Percentiles rank a stretch among this genome's conserved stretches.
These are phyloP conservation scores for Rallus crepitans DNA, from an alignment of 2,797 vertebrate species.

Conservation along the genomic window DNA sequence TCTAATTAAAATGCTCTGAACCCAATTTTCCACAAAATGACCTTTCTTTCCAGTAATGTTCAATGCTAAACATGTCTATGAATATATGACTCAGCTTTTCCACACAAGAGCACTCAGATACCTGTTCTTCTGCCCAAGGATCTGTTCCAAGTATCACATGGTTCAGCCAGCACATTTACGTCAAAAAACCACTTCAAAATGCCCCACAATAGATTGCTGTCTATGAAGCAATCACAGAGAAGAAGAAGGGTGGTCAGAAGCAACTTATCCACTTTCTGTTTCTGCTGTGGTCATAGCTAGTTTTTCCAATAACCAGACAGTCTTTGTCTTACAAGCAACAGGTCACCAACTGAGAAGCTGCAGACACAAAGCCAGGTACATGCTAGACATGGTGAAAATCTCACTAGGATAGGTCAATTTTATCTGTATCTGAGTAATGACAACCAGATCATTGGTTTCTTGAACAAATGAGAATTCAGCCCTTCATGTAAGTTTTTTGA, in stretches of 20 bases:
- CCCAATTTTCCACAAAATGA: conserved; percentile 1
- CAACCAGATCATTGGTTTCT: not conserved
- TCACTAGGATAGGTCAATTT: not conserved
- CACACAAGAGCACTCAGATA: not conserved
- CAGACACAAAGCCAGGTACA: not conserved
- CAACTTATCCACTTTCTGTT: not conserved
- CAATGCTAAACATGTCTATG: not conserved
- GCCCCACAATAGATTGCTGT: not conserved
- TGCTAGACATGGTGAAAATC: not conserved
- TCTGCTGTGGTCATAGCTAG: not conserved
- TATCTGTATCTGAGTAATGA: not conserved
- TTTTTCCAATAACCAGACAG: not conserved
- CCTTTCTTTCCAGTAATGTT: not conserved
- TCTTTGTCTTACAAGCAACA: not conserved
- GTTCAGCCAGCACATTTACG: not conserved
- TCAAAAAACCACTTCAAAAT: not conserved
- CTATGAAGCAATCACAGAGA: not conserved
- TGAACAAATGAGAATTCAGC: not conserved
- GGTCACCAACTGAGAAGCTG: not conserved
- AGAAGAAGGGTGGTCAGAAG: not conserved
- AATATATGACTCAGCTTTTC: not conserved
- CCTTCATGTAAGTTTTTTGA: not conserved
- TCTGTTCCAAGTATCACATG: not conserved
- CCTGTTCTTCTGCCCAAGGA: not conserved
- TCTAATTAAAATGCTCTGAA: not conserved